Evolutionary conservation across 2,797 vertebrate genomes (phyloP).

Genomic region (Poecilia picta): DNA sequence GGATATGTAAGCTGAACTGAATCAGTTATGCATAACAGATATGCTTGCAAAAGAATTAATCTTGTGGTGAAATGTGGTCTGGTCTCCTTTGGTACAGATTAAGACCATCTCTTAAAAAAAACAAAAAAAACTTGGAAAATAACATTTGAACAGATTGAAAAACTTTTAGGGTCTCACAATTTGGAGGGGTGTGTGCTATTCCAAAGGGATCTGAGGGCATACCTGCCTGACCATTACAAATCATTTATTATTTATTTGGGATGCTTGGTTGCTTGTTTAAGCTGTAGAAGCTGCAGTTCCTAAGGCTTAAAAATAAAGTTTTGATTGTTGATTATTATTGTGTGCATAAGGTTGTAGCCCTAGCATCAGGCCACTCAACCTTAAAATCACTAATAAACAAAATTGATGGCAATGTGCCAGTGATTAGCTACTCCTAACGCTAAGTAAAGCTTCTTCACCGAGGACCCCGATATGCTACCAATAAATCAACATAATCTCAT

Average conservation of each 20-base stretch:
- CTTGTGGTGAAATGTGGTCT: not conserved
- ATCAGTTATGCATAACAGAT: slow-evolving; percentile 32
- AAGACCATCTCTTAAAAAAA: not conserved
- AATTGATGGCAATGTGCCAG: not conserved
- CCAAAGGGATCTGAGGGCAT: not conserved
- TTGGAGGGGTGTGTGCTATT: not conserved
- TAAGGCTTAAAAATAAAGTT: not conserved
- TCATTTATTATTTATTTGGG: not conserved
- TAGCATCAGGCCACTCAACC: not conserved
- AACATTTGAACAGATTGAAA: not conserved
- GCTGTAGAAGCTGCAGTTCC: not conserved
- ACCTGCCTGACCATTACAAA: not conserved
- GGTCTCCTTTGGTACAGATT: not conserved
- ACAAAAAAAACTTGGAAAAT: not conserved
- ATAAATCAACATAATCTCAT: not conserved
- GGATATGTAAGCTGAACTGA: slow-evolving; percentile 44
- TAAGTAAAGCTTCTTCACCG: not conserved
- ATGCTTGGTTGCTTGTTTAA: not conserved
- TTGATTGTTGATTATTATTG: not conserved
- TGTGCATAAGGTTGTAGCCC: not conserved
- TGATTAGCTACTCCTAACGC: not conserved
- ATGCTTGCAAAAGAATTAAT: slow-evolving; percentile 45
- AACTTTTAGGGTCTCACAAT: slow-evolving; percentile 1
- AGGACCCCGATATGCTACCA: not conserved
- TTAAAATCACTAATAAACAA: not conserved